phyloP scores from a whole-genome alignment of 2,797 vertebrate species.

The Urosaurus nigricauda region DNA sequence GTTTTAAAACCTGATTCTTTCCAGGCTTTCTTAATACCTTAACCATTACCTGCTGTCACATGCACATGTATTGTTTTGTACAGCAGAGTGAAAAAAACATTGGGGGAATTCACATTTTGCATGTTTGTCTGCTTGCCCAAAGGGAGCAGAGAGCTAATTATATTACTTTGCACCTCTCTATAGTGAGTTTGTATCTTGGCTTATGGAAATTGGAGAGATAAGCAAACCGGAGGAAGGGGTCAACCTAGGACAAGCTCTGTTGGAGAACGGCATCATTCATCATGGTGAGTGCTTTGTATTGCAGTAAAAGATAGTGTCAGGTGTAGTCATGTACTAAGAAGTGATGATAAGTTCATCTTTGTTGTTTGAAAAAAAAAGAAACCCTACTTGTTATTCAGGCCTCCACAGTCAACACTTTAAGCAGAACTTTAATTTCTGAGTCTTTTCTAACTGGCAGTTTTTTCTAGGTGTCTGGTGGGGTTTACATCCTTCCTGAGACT shows the following conservation, averaged over 20 bases:
- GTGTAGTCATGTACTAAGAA: slow-evolving; percentile 14
- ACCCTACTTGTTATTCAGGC: neutral
- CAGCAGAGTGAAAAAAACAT: slow-evolving; percentile 9
- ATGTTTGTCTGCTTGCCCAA: slow-evolving; percentile 19
- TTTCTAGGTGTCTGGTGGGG: slow-evolving; percentile 22
- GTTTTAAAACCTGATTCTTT: neutral
- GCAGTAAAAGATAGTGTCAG: slow-evolving; percentile 16
- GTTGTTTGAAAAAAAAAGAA: slow-evolving; percentile 1
- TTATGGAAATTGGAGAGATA: slow-evolving; percentile 96
- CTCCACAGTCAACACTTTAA: slow-evolving; percentile 18
- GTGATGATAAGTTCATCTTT: slow-evolving; percentile 5
- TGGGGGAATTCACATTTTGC: neutral
- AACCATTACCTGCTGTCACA: neutral
- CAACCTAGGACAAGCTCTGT: slow-evolving; percentile 94
- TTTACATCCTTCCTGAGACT: neutral
- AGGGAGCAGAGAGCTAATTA: slow-evolving; percentile 9
- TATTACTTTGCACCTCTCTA: slow-evolving; percentile 47
- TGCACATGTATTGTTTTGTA: neutral
- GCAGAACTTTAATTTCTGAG: too few relatives aligned
- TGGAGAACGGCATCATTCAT: slow-evolving; percentile 99
- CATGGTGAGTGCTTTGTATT: slow-evolving; percentile 86
- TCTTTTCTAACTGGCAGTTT: neutral
- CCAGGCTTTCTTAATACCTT: too few relatives aligned
- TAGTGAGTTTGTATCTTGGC: slow-evolving; percentile 98
- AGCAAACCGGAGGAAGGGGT: slow-evolving; percentile 97